These are phyloP conservation scores for Epizoanthus fatuus DNA, from an alignment of 92 coral and sea anemone genomes.

Conservation along the genomic window DNA sequence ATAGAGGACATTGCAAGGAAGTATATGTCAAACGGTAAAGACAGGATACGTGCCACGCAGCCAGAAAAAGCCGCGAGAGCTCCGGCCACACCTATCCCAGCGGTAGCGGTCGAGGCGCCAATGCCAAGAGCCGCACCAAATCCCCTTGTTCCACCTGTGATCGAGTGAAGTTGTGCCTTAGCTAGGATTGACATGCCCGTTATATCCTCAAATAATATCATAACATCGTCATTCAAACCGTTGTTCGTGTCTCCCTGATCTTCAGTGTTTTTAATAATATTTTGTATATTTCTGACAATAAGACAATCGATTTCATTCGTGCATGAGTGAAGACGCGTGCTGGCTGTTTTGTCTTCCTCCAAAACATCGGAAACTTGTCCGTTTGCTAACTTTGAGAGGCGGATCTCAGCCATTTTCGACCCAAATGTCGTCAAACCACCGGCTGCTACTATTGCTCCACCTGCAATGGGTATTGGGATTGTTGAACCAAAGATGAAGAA, in stretches of 20 bases:
- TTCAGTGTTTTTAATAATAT: slow-evolving; percentile 44
- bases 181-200: slow-evolving; percentile 58
- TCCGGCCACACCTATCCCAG: slow-evolving; percentile 60
- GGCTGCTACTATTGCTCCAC: slow-evolving; percentile 68
- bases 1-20: slow-evolving; percentile 32
- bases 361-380: slow-evolving; percentile 58
- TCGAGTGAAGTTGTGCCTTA: slow-evolving; percentile 54
- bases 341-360: slow-evolving; percentile 62
- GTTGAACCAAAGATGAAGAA: slow-evolving; percentile 74
- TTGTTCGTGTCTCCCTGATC: slow-evolving; percentile 1
- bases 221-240: slow-evolving; percentile 34
- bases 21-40: slow-evolving; percentile 28
- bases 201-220: slow-evolving; percentile 48
- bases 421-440: slow-evolving; percentile 79
- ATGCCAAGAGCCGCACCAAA: slow-evolving; percentile 65
- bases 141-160: slow-evolving; percentile 62
- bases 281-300: slow-evolving; percentile 53
- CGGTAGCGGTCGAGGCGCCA: slow-evolving; percentile 63
- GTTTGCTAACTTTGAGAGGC: slow-evolving; percentile 43
- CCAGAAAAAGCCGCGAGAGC: slow-evolving; percentile 16
- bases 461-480: slow-evolving; percentile 65
- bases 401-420: slow-evolving; percentile 67
- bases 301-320: slow-evolving; percentile 43
- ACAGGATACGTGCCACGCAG: slow-evolving; percentile 6
- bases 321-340: slow-evolving; percentile 56